Evolutionary conservation across 2,113 vertebrate genomes (phyloP).

Genomic region (Cyprinodon brontotheroides): DNA sequence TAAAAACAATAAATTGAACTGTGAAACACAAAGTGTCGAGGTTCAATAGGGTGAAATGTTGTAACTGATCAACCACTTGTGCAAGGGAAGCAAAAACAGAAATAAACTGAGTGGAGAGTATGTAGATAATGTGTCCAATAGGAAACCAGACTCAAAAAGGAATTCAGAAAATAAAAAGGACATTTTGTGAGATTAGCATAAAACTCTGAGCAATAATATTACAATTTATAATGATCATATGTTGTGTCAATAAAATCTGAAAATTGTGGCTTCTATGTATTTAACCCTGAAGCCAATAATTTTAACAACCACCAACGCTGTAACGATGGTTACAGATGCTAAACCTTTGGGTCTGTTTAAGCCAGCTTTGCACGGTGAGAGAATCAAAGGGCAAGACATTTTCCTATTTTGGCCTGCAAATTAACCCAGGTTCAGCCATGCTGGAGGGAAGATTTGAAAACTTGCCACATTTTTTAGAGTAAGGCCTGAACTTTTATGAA

Average conservation of each 20-base stretch:
- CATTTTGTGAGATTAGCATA: background rate
- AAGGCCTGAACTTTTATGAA: background rate
- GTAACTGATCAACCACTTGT: background rate
- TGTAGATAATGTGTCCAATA: background rate
- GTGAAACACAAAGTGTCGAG: background rate
- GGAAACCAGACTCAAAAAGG: background rate
- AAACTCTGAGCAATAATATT: background rate
- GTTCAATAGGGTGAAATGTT: background rate
- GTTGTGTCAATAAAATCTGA: background rate
- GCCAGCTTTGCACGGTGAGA: background rate
- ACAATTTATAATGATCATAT: background rate
- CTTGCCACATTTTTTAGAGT: background rate
- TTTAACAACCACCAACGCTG: background rate
- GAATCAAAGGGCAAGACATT: background rate
- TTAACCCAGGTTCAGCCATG: background rate
- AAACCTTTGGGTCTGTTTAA: too few species aligned
- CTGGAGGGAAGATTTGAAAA: background rate
- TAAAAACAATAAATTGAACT: background rate
- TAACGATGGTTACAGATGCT: background rate
- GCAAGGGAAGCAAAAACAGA: background rate
- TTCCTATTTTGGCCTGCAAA: background rate
- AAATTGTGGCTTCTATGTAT: background rate
- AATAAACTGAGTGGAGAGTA: background rate
- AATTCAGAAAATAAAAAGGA: background rate
- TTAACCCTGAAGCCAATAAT: background rate